Evolutionary conservation across 2,113 vertebrate species (phyloP), one percentile per base, ranked within the genome.

Genomic region (Elgaria multicarinata): DNA sequence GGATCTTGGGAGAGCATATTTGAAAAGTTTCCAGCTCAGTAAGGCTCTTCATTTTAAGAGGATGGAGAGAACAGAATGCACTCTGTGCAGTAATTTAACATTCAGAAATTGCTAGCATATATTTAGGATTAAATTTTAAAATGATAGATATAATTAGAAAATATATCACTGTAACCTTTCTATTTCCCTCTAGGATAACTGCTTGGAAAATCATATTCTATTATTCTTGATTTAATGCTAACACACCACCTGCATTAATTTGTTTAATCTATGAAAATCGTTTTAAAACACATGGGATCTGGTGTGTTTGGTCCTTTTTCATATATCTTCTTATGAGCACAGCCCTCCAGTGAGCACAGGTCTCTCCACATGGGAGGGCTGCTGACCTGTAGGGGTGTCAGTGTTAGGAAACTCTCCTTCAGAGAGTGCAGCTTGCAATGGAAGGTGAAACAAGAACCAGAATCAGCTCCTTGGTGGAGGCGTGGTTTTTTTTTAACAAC

Each of bases 1-100:
- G 83, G 89, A 89, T 83, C 86, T 93, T 26, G 85, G 72, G 77
- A 93, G 87, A 55, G 24, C 13, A 89, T 2, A 42, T 86, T 87
- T 91, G 0, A 85, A 20, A 91, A 88, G 64, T 74, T 58, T 89
- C 6, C 2, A 87, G 58, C 81, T 94, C 72, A 91, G 83, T 92
- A 81, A 88, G 74, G 90, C 86, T 90, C 18, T 86, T 79, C 22
- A 93, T 93, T 33, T 75, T 71, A 91, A 92, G 85, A 84, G 46
- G 33, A 71, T 6, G 53, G 22, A 90, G 46, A 3, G 31, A 83
- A 4, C 85, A 64, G 77, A 14, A 3, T 53, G 92, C 28, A 75
- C 55, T 72, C 44, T 55, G 26, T 80, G 66, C n/a, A 58, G 64
- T 39, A 22, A 69, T 89, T 91, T 92, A 90, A 84, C 69, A 87